Percentiles rank a stretch among this genome's conserved stretches.
Evolutionary conservation across 2,888 invertebrate species (phyloP).

Genomic region (Hyppa rectilinea): DNA sequence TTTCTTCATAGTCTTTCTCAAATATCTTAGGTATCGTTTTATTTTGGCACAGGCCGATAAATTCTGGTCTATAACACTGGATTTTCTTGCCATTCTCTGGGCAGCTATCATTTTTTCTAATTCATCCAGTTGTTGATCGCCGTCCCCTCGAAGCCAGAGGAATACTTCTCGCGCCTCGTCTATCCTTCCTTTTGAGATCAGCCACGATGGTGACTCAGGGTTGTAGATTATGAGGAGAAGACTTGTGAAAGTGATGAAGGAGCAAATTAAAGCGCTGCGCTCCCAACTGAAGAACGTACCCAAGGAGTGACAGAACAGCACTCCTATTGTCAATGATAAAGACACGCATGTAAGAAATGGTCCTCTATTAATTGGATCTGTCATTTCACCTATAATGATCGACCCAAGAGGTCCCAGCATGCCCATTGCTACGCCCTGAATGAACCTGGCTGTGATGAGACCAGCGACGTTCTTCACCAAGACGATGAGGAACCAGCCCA

Average conservation of each 20-base stretch:
- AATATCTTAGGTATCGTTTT: constrained; percentile 73
- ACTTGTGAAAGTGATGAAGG: constrained; percentile 87
- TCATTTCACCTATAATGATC: constrained; percentile 91
- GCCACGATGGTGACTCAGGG: constrained; percentile 93
- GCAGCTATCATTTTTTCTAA: constrained; percentile 86
- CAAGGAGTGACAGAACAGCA: constrained; percentile 91
- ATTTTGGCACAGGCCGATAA: constrained; percentile 70
- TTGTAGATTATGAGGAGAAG: constrained; percentile 89
- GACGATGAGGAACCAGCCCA: constrained; percentile 91
- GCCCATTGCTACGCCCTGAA: constrained; percentile 90
- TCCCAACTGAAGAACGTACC: constrained; percentile 92
- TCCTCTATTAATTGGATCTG: constrained; percentile 91
- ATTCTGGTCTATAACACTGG: constrained; percentile 75
- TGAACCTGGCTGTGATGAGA: constrained; percentile 88
- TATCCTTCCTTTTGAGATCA: constrained; percentile 90
- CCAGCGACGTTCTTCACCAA: constrained; percentile 84
- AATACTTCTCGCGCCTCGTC: constrained; percentile 91
- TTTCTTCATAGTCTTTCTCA: constrained; percentile 78
- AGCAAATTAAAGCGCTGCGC: constrained; percentile 88
- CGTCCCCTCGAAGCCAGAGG: constrained; percentile 90
- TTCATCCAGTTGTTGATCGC: constrained; percentile 82
- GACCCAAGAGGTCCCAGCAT: constrained; percentile 89
- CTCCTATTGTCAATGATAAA: constrained; percentile 91
- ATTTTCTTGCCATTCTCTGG: constrained; percentile 80
- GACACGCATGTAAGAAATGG: constrained; percentile 91